Percentiles rank a stretch among this genome's conserved stretches.
phyloP scores from a whole-genome alignment of 37 sponge, comb jelly and placozoan genomes.

The Halisarca cf. caerulea region DNA sequence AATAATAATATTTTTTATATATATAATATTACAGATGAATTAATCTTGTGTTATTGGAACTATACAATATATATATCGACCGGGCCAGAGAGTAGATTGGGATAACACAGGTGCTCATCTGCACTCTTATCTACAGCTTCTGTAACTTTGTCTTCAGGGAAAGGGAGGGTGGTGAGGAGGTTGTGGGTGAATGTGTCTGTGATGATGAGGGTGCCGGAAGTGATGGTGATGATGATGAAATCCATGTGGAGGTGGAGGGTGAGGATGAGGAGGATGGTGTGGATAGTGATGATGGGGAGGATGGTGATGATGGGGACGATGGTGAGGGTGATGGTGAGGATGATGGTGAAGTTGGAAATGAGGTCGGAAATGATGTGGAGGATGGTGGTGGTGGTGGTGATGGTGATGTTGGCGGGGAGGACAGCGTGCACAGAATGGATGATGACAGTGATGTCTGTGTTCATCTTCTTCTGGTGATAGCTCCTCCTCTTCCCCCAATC shows the following conservation, averaged over 20 bases:
- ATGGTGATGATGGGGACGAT: background rate
- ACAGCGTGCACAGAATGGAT: background rate
- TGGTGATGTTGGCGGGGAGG: background rate
- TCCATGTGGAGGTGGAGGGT: background rate
- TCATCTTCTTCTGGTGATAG: background rate
- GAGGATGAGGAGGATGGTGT: background rate
- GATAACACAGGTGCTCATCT: too few relatives aligned
- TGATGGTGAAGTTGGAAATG: background rate
- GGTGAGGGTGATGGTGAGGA: too few relatives aligned
- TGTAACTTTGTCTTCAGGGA: background rate
- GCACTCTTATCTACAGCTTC: background rate
- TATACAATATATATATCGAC: too few relatives aligned
- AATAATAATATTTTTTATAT: too few relatives aligned
- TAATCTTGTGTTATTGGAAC: too few relatives aligned
- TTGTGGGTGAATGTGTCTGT: background rate
- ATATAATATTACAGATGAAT: too few relatives aligned
- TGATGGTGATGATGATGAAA: background rate
- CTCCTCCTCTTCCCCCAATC: background rate
- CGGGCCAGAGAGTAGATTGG: too few relatives aligned
- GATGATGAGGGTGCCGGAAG: background rate
- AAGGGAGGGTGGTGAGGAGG: background rate
- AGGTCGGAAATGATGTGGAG: background rate
- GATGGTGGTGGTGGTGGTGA: slow-evolving; percentile 1
- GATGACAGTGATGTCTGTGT: background rate
- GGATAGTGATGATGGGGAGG: background rate